Conservation (phyloP, 2,113 vertebrate species). For the Nerophis ophidion region DNA sequence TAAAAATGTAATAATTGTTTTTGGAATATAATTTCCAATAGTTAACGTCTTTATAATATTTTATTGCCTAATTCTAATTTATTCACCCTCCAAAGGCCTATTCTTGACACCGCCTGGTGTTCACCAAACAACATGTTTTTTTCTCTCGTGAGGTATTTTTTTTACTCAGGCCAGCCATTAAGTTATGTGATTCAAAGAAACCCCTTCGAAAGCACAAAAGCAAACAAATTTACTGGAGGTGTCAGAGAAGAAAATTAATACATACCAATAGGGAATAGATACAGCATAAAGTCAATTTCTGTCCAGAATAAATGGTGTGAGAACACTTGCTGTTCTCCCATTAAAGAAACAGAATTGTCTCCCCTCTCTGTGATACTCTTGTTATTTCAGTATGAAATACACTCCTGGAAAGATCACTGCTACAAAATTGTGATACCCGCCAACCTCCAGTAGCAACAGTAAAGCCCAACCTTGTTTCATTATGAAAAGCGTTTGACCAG, state of each 20-base stretch:
- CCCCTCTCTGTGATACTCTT: not conserved
- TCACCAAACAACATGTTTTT: not conserved
- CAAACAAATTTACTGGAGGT: constrained; percentile 34
- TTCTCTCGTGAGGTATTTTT: not conserved
- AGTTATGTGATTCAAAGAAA: constrained; percentile 20
- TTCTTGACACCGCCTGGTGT: too few relatives aligned
- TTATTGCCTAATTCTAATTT: too few relatives aligned
- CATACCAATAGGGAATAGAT: constrained; percentile 14
- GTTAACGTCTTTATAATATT: too few relatives aligned
- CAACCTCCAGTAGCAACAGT: constrained; percentile 2
- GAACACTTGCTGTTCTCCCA: constrained; percentile 10
- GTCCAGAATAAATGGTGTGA: constrained; percentile 17
- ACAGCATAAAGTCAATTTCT: constrained; percentile 15
- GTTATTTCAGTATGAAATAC: constrained; percentile 20
- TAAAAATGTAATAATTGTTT: too few relatives aligned
- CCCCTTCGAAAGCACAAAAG: constrained; percentile 19
- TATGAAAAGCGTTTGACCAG: constrained; percentile 31
- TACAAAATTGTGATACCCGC: constrained; percentile 15
- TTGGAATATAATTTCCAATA: too few relatives aligned
- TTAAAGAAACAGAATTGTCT: constrained; percentile 11
- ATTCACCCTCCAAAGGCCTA: too few relatives aligned
- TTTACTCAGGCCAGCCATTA: constrained; percentile 12
- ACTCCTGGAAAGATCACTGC: constrained; percentile 10
- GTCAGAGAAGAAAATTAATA: constrained; percentile 29
- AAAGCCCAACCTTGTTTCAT: constrained; percentile 5